Conservation (phyloP, 1,140 invertebrate genomes). For the Linepithema humile region DNA sequence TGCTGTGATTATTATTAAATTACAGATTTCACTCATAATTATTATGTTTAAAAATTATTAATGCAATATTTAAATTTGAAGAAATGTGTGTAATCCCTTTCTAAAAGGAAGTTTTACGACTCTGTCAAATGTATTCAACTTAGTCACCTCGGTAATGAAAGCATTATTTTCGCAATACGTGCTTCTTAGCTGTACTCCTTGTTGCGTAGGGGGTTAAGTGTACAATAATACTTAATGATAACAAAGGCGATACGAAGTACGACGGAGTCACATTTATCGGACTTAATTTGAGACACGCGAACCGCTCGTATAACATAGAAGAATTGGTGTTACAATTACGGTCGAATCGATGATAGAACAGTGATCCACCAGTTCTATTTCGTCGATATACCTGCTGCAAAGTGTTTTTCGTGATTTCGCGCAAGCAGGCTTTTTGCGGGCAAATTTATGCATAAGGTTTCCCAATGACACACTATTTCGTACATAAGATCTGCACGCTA, state of each 20-base stretch:
- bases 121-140: neutral
- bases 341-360: slow-evolving; percentile 37
- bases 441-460: slow-evolving; percentile 27
- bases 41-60: neutral
- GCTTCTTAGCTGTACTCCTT: neutral
- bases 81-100: too few species aligned
- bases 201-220: neutral
- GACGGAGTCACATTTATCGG: slow-evolving; percentile 41
- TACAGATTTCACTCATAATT: neutral
- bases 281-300: slow-evolving; percentile 35
- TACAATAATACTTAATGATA: slow-evolving; percentile 39
- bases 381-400: neutral
- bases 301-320: slow-evolving; percentile 17
- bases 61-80: neutral
- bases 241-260: slow-evolving; percentile 23
- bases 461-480: neutral
- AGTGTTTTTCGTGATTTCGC: neutral
- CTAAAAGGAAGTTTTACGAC: neutral
- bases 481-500: slow-evolving; percentile 1
- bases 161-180: slow-evolving; percentile 25
- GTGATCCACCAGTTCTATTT: neutral
- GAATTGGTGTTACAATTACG: slow-evolving; percentile 24
- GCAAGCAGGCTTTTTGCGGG: neutral
- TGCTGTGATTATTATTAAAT: too few species aligned
- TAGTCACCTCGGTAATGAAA: neutral